A percentile compares a stretch with the other conserved stretches of the same genome.
Conservation (phyloP, 2,797 vertebrate genomes). For the Phoxinus dragarum region DNA sequence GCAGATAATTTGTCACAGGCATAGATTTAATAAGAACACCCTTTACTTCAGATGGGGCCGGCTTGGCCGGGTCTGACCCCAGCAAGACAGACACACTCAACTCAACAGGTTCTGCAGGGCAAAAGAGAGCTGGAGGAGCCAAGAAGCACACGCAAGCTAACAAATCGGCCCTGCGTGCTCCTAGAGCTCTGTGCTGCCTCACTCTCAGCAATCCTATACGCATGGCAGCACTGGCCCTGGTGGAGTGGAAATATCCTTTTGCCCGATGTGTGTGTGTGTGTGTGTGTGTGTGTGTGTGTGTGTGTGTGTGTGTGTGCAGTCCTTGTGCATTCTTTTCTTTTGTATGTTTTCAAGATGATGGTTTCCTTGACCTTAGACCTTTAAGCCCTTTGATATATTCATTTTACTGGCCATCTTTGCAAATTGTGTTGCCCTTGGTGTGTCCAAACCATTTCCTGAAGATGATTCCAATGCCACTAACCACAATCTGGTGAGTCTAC, state of each 20-base stretch:
- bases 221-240: conserved; percentile 86
- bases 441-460: conserved; percentile 79
- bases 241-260: conserved; percentile 93
- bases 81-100: conserved; percentile 58
- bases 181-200: conserved; percentile 88
- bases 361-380: conserved; percentile 36
- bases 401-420: conserved; percentile 80
- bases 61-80: conserved; percentile 36
- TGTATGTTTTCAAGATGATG: neutral
- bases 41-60: conserved; percentile 51
- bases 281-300: no score
- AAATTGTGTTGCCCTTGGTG: conserved; percentile 78
- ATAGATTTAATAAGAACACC: neutral
- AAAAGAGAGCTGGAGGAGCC: conserved; percentile 59
- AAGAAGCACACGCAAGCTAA: conserved; percentile 76
- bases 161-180: conserved; percentile 81
- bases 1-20: neutral
- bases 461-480: conserved; percentile 81
- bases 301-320: conserved; percentile 15
- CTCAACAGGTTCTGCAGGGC: conserved; percentile 53
- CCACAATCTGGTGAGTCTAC: conserved; percentile 75
- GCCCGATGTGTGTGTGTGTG: neutral
- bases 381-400: conserved; percentile 79
- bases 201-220: conserved; percentile 90
- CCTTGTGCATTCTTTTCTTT: neutral